Percentiles rank a stretch among this genome's conserved stretches.
phyloP scores from a whole-genome alignment of 2,113 vertebrate genomes.

The Azemiops feae region DNA sequence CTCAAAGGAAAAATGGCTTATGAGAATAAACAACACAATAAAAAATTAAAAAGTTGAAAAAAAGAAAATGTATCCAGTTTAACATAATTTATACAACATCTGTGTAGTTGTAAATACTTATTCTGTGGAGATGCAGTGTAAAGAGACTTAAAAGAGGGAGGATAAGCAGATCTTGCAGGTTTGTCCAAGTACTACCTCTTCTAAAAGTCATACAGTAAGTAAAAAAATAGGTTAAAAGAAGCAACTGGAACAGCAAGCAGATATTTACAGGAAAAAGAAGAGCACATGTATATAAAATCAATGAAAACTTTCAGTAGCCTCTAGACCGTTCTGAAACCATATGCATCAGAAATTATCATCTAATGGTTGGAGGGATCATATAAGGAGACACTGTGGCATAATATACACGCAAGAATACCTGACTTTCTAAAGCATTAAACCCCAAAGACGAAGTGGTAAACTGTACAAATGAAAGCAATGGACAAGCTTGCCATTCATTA shows the following conservation, averaged over 20 bases:
- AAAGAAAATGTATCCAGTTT: neutral
- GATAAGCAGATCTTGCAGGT: neutral
- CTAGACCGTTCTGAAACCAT: neutral
- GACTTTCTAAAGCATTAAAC: neutral
- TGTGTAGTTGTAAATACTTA: neutral
- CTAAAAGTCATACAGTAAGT: neutral
- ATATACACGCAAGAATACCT: neutral
- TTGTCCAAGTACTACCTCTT: neutral
- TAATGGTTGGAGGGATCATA: neutral
- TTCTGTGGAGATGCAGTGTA: neutral
- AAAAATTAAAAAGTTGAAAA: neutral
- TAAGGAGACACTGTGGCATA: neutral
- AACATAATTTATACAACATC: neutral
- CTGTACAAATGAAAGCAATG: neutral
- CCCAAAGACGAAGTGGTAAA: neutral
- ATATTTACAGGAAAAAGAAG: neutral
- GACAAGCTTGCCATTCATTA: neutral
- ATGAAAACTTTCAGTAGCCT: neutral
- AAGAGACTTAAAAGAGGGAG: neutral
- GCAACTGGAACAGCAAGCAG: neutral
- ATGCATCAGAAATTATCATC: neutral
- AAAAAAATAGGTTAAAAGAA: neutral
- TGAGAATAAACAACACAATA: neutral
- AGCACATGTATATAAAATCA: neutral
- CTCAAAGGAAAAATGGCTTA: neutral